Conservation (phyloP, 2,113 vertebrate species). For the Pan paniscus region DNA sequence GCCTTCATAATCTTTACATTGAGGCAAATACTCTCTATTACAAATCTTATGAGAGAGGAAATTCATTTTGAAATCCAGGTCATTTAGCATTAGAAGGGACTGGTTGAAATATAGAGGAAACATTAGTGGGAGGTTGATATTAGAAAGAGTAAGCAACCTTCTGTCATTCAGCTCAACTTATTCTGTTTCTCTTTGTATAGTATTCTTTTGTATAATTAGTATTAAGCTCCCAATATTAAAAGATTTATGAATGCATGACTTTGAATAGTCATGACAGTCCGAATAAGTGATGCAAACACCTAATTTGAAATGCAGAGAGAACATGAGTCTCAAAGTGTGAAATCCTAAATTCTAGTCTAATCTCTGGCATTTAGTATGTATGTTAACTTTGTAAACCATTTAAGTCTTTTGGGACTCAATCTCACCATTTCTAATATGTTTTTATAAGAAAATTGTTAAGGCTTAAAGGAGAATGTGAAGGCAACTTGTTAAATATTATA, state of each 20-base stretch:
- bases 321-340: background rate
- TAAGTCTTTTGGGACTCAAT: background rate
- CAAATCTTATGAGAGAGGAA: background rate
- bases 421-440: background rate
- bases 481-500: background rate
- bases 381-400: background rate
- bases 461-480: background rate
- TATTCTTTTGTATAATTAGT: background rate
- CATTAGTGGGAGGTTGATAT: background rate
- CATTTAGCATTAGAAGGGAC: background rate
- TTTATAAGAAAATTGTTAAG: background rate
- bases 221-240: conserved; percentile 41
- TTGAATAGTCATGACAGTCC: background rate
- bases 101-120: background rate
- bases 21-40: background rate
- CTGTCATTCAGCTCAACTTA: background rate
- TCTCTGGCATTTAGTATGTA: background rate
- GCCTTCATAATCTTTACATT: background rate
- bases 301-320: background rate
- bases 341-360: background rate
- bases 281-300: background rate
- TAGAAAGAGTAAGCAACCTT: background rate
- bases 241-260: conserved; percentile 20
- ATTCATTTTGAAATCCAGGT: background rate
- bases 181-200: background rate